phyloP scores from a whole-genome alignment of 2,888 invertebrate species.

The Stenurella melanura region DNA sequence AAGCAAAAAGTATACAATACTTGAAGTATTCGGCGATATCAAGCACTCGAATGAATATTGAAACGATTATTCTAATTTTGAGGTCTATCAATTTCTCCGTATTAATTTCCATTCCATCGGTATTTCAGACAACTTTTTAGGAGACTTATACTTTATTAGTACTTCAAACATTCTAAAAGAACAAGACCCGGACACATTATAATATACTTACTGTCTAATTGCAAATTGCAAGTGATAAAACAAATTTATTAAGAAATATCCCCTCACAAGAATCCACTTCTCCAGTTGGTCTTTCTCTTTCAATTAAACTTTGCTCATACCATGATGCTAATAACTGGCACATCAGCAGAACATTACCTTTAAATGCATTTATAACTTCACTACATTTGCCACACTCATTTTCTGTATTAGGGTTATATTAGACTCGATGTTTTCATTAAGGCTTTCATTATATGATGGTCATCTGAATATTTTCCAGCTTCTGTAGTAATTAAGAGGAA shows the following conservation, averaged over 20 bases:
- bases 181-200: constrained; percentile 6
- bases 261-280: constrained; percentile 39
- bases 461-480: constrained; percentile 18
- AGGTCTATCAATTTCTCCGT: too few species aligned
- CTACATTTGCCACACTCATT: constrained; percentile 41
- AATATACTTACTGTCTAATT: constrained; percentile 23
- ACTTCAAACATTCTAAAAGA: background rate
- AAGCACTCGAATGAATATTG: too few species aligned
- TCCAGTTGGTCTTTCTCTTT: constrained; percentile 44
- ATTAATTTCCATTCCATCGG: too few species aligned
- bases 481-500: background rate
- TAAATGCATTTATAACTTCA: constrained; percentile 47
- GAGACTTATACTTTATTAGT: too few species aligned
- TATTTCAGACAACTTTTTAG: too few species aligned
- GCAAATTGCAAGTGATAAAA: constrained; percentile 45
- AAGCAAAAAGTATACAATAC: too few species aligned
- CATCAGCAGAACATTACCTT: constrained; percentile 44
- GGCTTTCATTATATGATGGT: constrained; percentile 15
- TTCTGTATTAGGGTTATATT: constrained; percentile 46
- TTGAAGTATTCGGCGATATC: too few species aligned
- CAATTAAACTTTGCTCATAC: constrained; percentile 52
- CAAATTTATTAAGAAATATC: constrained; percentile 51
- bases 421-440: constrained; percentile 37
- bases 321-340: constrained; percentile 48
- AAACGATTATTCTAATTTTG: too few species aligned